These are phyloP conservation scores for Zaprionus africanus DNA, from an alignment of 1,140 invertebrate species.

Conservation along the genomic window DNA sequence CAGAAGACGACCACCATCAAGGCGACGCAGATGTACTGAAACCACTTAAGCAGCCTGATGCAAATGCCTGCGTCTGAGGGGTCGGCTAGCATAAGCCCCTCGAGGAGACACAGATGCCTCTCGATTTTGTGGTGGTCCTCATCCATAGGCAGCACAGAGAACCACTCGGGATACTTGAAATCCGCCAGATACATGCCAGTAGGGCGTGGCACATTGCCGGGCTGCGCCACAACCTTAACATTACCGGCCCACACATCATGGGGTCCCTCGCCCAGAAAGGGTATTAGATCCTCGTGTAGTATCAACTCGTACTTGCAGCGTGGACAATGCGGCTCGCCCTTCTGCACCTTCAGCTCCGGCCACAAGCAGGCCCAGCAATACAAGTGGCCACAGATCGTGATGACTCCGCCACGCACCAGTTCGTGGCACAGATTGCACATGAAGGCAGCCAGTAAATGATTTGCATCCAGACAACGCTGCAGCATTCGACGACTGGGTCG, in stretches of 20 bases:
- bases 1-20: background rate
- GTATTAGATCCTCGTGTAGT: slow-evolving; percentile 53
- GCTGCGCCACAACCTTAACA: slow-evolving; percentile 23
- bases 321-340: slow-evolving; percentile 17
- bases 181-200: slow-evolving; percentile 40
- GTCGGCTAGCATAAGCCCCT: background rate
- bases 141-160: background rate
- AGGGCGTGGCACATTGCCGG: slow-evolving; percentile 50
- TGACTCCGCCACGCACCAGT: slow-evolving; percentile 34
- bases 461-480: background rate
- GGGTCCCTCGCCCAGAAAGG: slow-evolving; percentile 54
- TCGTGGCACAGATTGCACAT: slow-evolving; percentile 32
- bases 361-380: slow-evolving; percentile 63
- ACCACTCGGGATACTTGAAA: slow-evolving; percentile 19
- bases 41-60: background rate
- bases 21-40: slow-evolving; percentile 1
- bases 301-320: slow-evolving; percentile 21
- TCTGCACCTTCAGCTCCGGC: slow-evolving; percentile 15
- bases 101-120: slow-evolving; percentile 1
- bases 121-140: accelerated
- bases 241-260: background rate
- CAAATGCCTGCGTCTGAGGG: background rate
- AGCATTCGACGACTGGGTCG: background rate
- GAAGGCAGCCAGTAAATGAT: background rate
- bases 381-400: slow-evolving; percentile 61